These are phyloP conservation scores for Prietella phreatophila DNA, from an alignment of 2,113 vertebrate species.

Conservation along the genomic window DNA sequence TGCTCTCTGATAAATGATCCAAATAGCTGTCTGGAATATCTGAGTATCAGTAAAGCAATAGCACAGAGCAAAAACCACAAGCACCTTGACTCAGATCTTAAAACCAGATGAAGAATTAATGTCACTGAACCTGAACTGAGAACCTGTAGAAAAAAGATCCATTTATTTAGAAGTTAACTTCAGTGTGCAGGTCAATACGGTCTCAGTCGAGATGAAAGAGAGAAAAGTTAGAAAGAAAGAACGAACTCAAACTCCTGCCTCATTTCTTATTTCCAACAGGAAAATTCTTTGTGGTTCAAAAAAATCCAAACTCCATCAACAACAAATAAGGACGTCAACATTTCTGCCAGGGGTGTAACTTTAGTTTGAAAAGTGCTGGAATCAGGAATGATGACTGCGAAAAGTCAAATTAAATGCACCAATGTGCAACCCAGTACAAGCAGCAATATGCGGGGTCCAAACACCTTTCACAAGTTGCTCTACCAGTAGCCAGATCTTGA, in stretches of 20 bases:
- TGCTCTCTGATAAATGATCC: conserved; percentile 38
- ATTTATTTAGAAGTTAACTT: neutral
- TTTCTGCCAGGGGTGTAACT: conserved; percentile 6
- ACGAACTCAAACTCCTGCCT: neutral
- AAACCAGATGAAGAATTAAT: neutral
- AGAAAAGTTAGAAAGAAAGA: neutral
- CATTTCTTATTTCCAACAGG: neutral
- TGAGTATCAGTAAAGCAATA: conserved; percentile 33
- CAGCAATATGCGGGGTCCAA: neutral
- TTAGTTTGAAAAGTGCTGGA: neutral
- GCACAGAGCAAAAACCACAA: conserved; percentile 19
- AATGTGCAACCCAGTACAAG: neutral
- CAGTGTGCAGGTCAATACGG: neutral
- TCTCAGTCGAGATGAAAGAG: neutral
- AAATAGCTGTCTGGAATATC: conserved; percentile 39
- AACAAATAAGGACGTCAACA: neutral
- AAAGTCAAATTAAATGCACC: neutral
- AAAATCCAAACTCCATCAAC: neutral
- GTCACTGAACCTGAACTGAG: neutral
- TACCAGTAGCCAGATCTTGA: neutral
- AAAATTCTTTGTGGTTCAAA: conserved; percentile 4
- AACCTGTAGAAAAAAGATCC: neutral
- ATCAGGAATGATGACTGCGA: neutral
- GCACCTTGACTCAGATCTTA: conserved; percentile 23
- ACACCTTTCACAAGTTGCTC: neutral